These are phyloP conservation scores for Synanthedon formicaeformis DNA, from an alignment of 2,888 invertebrate genomes.

Conservation along the genomic window DNA sequence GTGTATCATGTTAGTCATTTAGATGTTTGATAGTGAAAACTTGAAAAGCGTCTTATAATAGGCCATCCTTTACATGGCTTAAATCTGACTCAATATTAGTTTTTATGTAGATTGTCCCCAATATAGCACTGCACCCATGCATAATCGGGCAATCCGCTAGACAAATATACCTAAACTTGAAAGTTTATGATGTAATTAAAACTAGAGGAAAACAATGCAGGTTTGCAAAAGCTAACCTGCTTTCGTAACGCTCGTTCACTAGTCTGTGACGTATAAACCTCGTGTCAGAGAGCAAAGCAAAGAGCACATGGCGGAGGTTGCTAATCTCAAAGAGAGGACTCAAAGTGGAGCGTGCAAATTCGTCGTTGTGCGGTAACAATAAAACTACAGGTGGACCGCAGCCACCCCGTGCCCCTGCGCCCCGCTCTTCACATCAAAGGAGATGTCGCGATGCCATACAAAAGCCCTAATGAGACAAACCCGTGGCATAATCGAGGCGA, in stretches of 20 bases:
- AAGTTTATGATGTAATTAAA: too few relatives aligned
- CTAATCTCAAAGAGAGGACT: conserved; percentile 59
- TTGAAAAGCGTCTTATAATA: too few relatives aligned
- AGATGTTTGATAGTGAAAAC: too few relatives aligned
- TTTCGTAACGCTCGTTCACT: background rate
- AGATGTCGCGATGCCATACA: conserved; percentile 63
- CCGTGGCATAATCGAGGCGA: conserved; percentile 70
- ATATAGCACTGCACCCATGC: too few relatives aligned
- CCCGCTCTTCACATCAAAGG: conserved; percentile 57
- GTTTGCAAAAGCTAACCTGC: too few relatives aligned
- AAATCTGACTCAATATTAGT: too few relatives aligned
- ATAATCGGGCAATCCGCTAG: too few relatives aligned
- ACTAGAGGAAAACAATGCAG: too few relatives aligned
- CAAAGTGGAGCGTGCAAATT: conserved; percentile 67
- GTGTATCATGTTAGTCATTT: too few relatives aligned
- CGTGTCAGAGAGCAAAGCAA: conserved; percentile 39
- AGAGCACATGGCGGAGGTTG: conserved; percentile 25
- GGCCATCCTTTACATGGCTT: too few relatives aligned
- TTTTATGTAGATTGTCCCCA: too few relatives aligned
- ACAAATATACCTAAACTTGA: too few relatives aligned
- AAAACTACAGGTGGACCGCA: conserved; percentile 67
- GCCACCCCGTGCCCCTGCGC: conserved; percentile 33
- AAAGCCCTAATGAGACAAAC: conserved; percentile 71
- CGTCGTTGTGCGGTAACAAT: conserved; percentile 56
- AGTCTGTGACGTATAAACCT: conserved; percentile 6